Conservation (phyloP, 2,888 invertebrate species). For the Dyspetes luteomarginatus region DNA sequence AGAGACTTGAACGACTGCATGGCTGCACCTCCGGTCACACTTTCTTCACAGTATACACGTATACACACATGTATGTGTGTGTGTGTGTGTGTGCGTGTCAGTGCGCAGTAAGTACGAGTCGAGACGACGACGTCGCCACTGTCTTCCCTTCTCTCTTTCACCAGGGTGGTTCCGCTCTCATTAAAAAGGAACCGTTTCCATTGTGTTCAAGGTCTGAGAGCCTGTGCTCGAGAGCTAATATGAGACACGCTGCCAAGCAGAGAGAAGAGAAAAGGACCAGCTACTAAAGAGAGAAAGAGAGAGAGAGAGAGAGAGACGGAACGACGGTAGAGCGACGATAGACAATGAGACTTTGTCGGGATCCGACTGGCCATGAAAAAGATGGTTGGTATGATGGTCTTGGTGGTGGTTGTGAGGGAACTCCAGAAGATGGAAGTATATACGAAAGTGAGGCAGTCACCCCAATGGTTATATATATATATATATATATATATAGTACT, state of each 20-base stretch:
- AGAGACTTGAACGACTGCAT: background rate
- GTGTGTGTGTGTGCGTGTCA: background rate
- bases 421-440: conserved; percentile 57
- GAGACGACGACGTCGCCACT: conserved; percentile 16
- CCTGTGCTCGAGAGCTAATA: conserved; percentile 45
- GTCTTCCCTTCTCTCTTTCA: conserved; percentile 50
- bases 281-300: background rate
- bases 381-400: conserved; percentile 54
- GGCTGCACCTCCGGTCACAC: background rate
- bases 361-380: conserved; percentile 58
- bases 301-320: background rate
- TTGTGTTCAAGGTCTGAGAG: conserved; percentile 70
- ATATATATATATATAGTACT: conserved; percentile 11
- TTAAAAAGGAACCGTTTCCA: conserved; percentile 76
- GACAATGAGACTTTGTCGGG: conserved; percentile 77
- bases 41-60: background rate
- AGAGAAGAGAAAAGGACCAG: conserved; percentile 4
- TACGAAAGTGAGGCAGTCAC: conserved; percentile 28
- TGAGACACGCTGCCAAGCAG: conserved; percentile 26
- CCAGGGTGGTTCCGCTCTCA: conserved; percentile 75
- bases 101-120: conserved; percentile 4
- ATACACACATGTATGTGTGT: background rate
- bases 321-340: conserved; percentile 64
- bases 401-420: conserved; percentile 34
- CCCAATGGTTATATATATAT: conserved; percentile 9